phyloP scores from a whole-genome alignment of 2,797 vertebrate species.

The Rhinophrynus dorsalis region DNA sequence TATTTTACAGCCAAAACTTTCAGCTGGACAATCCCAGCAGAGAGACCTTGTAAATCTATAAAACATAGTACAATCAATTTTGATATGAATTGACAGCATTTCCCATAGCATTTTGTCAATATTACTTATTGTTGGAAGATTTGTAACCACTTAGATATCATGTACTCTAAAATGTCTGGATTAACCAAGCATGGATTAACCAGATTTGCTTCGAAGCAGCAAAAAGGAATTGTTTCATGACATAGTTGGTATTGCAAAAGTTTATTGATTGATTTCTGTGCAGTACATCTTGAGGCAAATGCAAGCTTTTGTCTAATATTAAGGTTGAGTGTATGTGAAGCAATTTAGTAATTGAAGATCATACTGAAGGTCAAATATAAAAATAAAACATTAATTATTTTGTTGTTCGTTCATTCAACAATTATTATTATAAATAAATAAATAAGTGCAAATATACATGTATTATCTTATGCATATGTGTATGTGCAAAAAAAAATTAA shows the following conservation, averaged over 20 bases:
- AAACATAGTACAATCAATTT: constrained; percentile 44
- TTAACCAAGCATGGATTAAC: constrained; percentile 51
- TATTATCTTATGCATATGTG: too few relatives aligned
- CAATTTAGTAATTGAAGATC: background rate
- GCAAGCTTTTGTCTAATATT: constrained; percentile 24
- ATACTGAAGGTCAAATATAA: constrained; percentile 9
- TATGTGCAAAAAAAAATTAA: too few relatives aligned
- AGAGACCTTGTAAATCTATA: constrained; percentile 42
- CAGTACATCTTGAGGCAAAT: constrained; percentile 40
- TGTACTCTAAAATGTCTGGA: constrained; percentile 47
- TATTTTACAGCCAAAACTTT: constrained; percentile 19
- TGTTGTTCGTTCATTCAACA: too few relatives aligned
- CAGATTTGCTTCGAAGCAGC: constrained; percentile 41
- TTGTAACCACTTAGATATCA: constrained; percentile 51
- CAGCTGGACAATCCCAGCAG: constrained; percentile 30
- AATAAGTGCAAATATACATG: too few relatives aligned
- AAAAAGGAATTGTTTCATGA: constrained; percentile 49
- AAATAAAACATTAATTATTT: background rate
- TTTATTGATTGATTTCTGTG: constrained; percentile 44
- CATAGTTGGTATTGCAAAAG: constrained; percentile 47
- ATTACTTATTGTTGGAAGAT: constrained; percentile 50
- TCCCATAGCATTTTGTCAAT: constrained; percentile 49
- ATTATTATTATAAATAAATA: too few relatives aligned
- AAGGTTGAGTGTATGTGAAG: constrained; percentile 17
- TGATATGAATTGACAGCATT: constrained; percentile 47